Evolutionary conservation across 2,113 vertebrate species (phyloP), one percentile per base, ranked within the genome.

Genomic region (Cynoglossus semilaevis): DNA sequence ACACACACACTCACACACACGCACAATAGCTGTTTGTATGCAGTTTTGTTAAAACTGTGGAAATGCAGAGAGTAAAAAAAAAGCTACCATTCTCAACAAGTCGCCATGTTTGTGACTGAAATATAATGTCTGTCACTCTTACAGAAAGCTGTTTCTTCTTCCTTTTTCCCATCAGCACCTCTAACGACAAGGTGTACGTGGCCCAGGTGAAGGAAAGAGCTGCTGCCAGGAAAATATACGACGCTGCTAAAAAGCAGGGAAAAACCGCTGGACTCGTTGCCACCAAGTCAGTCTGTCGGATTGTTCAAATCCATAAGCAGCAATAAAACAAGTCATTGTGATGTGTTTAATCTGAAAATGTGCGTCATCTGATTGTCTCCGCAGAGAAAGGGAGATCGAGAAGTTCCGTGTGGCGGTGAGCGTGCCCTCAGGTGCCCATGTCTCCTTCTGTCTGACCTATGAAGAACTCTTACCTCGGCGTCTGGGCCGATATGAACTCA

Each of bases 181-280:
- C 90, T 50, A 82, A 89, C 9, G 84, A 86, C 61, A 91, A 93
- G 74, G 83, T 88, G 62, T 91, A 93, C 10, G 67, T 90, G 70
- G 91, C 90, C 15, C 85, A 93, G 82, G 91, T 94, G 73, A 92
- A 91, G 74, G 91, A 93, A 80, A 90, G 92, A 72, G 81, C 88
- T 8, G 86, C 89, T 15, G 92, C 91, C 75, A 93, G 92, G 88
- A 93, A 92, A 89, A 92, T 94, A n/a, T 93, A 92, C 18, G 91
- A 93, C 7, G 85, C 88, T 37, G 91, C 91, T 16, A 91, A 91
- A 77, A 88, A 88, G 60, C 90, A 90, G 57, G 92, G 92, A 48
- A 91, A 91, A 81, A 92, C 87, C n/a, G 90, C 91, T 8, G 93
- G 92, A 70, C 91, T 93, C 10, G 83, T 93, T 13, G 90, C 91